Evolutionary conservation across 1,140 invertebrate genomes (phyloP).

Genomic region (Drosophila mauritiana): DNA sequence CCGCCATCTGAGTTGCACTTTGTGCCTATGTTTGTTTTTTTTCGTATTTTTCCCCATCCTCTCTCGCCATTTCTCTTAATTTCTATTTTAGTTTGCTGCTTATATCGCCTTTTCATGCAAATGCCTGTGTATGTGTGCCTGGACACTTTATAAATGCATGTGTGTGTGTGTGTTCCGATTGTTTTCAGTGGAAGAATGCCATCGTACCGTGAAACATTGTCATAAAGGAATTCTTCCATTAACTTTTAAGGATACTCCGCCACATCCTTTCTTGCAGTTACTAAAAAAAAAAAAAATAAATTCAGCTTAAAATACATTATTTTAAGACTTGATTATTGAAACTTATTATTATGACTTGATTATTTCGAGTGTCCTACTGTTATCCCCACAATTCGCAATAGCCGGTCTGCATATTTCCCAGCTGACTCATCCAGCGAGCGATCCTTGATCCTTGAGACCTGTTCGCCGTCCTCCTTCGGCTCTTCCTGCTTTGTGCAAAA

Average conservation of each 20-base stretch:
- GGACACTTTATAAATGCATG: slow-evolving; percentile 58
- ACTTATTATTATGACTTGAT: too few species aligned
- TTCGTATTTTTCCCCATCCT: slow-evolving; percentile 7
- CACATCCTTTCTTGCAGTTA: too few species aligned
- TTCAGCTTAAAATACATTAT: neutral
- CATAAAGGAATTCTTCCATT: neutral
- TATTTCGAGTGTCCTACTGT: too few species aligned
- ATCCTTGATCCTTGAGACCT: slow-evolving; percentile 17
- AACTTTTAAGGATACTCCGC: neutral
- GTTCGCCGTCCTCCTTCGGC: slow-evolving; percentile 2
- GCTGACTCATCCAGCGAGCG: slow-evolving; percentile 27
- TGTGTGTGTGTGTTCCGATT: slow-evolving; percentile 61
- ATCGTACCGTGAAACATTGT: neutral
- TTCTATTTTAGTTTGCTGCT: slow-evolving; percentile 75
- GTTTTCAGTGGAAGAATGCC: slow-evolving; percentile 59
- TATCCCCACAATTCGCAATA: too few species aligned
- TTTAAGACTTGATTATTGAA: too few species aligned
- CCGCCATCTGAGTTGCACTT: slow-evolving; percentile 60
- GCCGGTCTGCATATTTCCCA: slow-evolving; percentile 30
- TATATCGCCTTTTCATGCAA: slow-evolving; percentile 72
- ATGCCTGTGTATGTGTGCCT: slow-evolving; percentile 38
- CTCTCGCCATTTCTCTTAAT: slow-evolving; percentile 63
- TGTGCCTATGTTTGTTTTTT: slow-evolving; percentile 37
- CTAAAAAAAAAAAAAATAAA: too few species aligned
- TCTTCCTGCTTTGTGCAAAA: slow-evolving; percentile 44